Evolutionary conservation across 2,113 vertebrate species (phyloP).

Genomic region (Hiodon alosoides): DNA sequence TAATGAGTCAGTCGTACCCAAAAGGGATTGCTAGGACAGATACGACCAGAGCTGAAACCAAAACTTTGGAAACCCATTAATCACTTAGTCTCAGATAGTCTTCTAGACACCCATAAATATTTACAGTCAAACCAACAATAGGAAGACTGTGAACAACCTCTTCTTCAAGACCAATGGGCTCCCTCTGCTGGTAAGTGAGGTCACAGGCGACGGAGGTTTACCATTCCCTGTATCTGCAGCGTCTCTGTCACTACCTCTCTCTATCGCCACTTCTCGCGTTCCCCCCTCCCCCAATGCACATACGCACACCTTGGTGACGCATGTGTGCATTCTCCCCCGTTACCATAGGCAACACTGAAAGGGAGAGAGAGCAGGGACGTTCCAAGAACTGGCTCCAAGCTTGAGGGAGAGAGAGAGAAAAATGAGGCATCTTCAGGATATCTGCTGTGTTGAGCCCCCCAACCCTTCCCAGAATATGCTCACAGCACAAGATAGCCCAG

Average conservation of each 20-base stretch:
- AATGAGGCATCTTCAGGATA: constrained; percentile 33
- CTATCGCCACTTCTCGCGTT: constrained; percentile 27
- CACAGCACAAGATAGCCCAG: neutral
- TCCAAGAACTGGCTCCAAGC: constrained; percentile 36
- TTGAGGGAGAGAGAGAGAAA: constrained; percentile 33
- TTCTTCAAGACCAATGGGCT: neutral
- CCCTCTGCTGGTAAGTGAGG: neutral
- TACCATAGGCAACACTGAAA: constrained; percentile 65
- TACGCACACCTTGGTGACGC: constrained; percentile 36
- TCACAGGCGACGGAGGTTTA: neutral
- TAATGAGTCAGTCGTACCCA: no score
- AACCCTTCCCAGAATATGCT: no score
- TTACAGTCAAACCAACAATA: no score
- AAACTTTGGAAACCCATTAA: no score
- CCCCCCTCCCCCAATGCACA: constrained; percentile 14
- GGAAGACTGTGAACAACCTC: no score
- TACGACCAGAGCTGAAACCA: no score
- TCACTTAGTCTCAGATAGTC: no score
- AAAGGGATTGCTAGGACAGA: no score
- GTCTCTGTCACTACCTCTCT: constrained; percentile 26
- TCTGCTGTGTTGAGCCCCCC: neutral
- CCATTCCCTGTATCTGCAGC: constrained; percentile 11
- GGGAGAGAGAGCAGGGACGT: constrained; percentile 38
- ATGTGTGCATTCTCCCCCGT: constrained; percentile 53
- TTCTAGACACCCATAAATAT: no score